Evolutionary conservation across 2,888 invertebrate species (phyloP).

Genomic region (Nephrocerus scutellatus): DNA sequence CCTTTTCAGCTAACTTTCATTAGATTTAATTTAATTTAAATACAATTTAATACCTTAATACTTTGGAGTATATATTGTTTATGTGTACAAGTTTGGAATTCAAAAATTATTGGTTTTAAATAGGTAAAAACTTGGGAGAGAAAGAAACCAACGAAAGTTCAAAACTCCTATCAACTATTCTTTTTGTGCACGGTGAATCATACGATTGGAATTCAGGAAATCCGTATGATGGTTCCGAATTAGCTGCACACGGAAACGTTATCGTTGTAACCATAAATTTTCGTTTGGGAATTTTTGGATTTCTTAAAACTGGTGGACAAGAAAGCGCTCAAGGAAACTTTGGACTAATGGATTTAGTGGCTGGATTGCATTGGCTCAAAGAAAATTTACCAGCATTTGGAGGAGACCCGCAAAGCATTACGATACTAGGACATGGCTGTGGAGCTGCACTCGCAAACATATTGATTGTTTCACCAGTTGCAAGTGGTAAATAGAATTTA

Average conservation of each 20-base stretch:
- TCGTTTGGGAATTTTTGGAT: slow-evolving; percentile 81
- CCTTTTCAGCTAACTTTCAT: too few species aligned
- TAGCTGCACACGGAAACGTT: slow-evolving; percentile 85
- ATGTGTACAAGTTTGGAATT: too few species aligned
- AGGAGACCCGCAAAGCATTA: slow-evolving; percentile 87
- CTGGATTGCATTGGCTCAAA: slow-evolving; percentile 93
- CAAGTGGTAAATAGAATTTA: slow-evolving; percentile 74
- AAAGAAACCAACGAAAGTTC: too few species aligned
- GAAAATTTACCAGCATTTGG: slow-evolving; percentile 93
- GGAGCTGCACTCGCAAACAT: slow-evolving; percentile 96
- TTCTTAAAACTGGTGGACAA: slow-evolving; percentile 83
- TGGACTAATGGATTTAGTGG: slow-evolving; percentile 86
- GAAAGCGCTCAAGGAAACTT: slow-evolving; percentile 87
- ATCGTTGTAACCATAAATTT: slow-evolving; percentile 89
- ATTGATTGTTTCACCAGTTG: slow-evolving; percentile 90
- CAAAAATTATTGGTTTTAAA: too few species aligned
- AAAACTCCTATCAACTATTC: slow-evolving; percentile 78
- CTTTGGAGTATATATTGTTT: too few species aligned
- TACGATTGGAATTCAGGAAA: slow-evolving; percentile 97
- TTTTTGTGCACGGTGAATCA: slow-evolving; percentile 90
- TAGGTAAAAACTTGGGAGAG: too few species aligned
- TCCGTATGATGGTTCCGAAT: slow-evolving; percentile 91
- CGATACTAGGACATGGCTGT: slow-evolving; percentile 91
- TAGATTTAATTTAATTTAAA: too few species aligned
- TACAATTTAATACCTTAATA: too few species aligned